Base-by-base conservation (phyloP, 2,888 invertebrate genomes). In the Drosophila prolongata region DNA sequence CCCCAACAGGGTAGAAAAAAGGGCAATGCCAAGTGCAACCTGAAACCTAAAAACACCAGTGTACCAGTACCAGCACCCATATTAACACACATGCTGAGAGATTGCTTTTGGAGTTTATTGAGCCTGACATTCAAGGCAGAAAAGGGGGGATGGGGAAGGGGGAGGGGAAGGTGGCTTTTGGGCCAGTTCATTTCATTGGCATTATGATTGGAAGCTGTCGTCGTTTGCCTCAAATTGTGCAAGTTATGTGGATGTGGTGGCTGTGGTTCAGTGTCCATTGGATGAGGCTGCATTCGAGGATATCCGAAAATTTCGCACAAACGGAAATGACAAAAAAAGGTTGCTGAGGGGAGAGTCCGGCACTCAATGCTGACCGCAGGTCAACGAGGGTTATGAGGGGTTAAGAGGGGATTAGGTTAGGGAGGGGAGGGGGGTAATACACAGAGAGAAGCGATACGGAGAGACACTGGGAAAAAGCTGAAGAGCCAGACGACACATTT, bases 171-270 rank as follows among this genome's bases (percentile, higher is more conserved):
- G 24, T 24, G 8, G 30, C 8, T 10, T 19, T 34, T 11, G 30
- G 47, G 47, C 24, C 61, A 54, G 72, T 72, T 61, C 54, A 62
- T 56, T 72, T 84, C 74, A 87, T 84, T 76, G 87, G 59, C 85
- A 87, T 84, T 82, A 80, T 87, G 81, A 80, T 75, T 72, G 70
- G 47, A 66, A 60, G 69, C 69, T 69, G 59, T 69, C 71, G 70
- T 70, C 71, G 54, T 59, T 70, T 42, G 59, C 49, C 47, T 64
- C 62, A 64, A 62, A 64, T 30, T 62, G 62, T 50, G 62, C 49
- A 64, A 62, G 62, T 64, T 64, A 43, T 64, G 64, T 43, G 56
- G 50, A 42, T 34, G 50, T 24, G 44, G 43, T 54, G 49, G 47
- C 19, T 30, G 66, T 35, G 53, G 59, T 56, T 56, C 57, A 57